Conservation (phyloP, 2,797 vertebrate species). For the Syndactyla subalaris region DNA sequence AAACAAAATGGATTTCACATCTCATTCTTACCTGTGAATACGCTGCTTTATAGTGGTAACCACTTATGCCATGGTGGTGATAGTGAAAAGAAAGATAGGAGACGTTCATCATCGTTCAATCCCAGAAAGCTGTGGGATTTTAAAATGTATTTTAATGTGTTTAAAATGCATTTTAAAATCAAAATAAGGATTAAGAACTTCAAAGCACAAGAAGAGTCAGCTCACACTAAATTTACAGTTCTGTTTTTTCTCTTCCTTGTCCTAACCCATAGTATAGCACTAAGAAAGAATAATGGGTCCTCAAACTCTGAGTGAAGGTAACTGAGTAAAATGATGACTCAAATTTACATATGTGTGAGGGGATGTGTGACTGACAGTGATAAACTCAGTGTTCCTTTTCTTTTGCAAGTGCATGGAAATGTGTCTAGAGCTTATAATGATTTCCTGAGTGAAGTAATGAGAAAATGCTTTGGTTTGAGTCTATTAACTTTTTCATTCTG, state of each 20-base stretch:
- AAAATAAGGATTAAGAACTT: background rate
- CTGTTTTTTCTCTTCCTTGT: background rate
- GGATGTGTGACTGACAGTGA: background rate
- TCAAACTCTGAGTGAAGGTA: background rate
- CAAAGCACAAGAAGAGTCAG: background rate
- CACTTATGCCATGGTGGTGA: rapidly evolving
- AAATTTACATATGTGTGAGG: background rate
- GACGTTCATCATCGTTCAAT: background rate
- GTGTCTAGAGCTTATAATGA: background rate
- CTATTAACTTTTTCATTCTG: background rate
- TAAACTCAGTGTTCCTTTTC: background rate
- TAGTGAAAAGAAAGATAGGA: background rate
- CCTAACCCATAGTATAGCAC: background rate
- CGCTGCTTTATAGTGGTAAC: background rate
- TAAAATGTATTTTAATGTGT: too few species aligned
- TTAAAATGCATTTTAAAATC: background rate
- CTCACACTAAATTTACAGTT: background rate
- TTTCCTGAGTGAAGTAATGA: background rate
- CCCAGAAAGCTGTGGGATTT: background rate
- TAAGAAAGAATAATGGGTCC: background rate
- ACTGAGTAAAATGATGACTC: background rate
- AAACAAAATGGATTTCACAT: background rate
- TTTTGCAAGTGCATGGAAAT: background rate
- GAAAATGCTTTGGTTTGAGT: background rate
- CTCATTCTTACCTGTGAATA: background rate